Base-by-base conservation (phyloP, 35 echinoderm and acorn worm species). In the Ophiothrix spiculata region DNA sequence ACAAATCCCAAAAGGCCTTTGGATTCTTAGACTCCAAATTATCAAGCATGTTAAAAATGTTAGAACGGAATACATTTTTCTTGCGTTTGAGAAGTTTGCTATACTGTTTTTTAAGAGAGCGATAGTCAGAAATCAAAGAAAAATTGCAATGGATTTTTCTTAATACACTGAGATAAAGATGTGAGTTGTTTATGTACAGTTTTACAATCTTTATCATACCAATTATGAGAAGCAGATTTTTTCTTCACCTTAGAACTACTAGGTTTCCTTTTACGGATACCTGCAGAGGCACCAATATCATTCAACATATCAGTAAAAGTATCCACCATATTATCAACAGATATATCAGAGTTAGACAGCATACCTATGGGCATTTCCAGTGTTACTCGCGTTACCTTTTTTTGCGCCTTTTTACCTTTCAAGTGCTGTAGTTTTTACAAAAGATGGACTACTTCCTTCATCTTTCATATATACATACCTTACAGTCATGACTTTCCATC, bases 151-250 rank as follows among this genome's bases (percentile, higher is more conserved):
- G 60, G 60, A 25, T 69, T 69, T 25, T 69, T 69, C 25, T 28
- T 69, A 69, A 69, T 69, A 69, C 60, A 69, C 17, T 28, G 60
- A 12, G 25, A 15, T 25, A 69, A 28, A 25, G 60, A 69, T 69
- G 8, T 10, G 10, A 69, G 60, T 69, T 69, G 60, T 12, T 69
- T 69, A 69, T 69, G 29, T 12, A 69, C 8, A 10, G 8, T 12
- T 69, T 69, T 69, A 69, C 60, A 69, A 69, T 69, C 60, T 25
- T 10, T n/a, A 69, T 69, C 60, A 69, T 69, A 69, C 60, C 60
- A 69, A 25, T 69, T 69, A 69, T 69, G 8, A n/a, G 25, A 12
- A 25, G 17, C 29, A 69, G 60, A 15, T 6, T 15, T 4, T 4
- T 28, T 15, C 25, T 69, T 69, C 29, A 2, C 29, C 8, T 15